Evolutionary conservation across 2,888 invertebrate genomes (phyloP).

Genomic region (Sminthurides aquaticus): DNA sequence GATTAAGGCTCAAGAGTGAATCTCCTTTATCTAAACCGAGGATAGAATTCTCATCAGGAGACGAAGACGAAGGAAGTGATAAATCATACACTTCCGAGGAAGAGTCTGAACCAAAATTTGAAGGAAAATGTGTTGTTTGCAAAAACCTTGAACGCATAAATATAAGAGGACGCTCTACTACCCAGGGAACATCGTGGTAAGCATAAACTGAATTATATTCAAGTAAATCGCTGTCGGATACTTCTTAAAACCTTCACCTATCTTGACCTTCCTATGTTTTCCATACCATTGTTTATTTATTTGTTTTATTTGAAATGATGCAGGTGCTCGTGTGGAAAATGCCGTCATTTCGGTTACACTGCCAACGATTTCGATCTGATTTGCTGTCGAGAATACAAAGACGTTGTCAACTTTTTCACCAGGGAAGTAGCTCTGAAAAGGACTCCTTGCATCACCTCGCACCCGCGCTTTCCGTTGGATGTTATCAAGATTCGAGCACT

Average conservation of each 20-base stretch:
- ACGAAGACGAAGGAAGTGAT: slow-evolving; percentile 8
- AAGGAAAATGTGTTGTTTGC: slow-evolving; percentile 24
- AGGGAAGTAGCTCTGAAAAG: slow-evolving; percentile 22
- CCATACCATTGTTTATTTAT: too few species aligned
- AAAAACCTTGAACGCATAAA: slow-evolving; percentile 20
- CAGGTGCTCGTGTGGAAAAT: slow-evolving; percentile 32
- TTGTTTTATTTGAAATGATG: neutral
- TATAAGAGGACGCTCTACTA: too few species aligned
- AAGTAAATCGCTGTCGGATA: too few species aligned
- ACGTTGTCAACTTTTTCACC: slow-evolving; percentile 23
- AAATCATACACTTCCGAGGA: slow-evolving; percentile 12
- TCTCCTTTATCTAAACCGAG: neutral
- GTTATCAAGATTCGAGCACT: slow-evolving; percentile 24
- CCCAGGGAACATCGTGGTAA: too few species aligned
- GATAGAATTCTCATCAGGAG: slow-evolving; percentile 7
- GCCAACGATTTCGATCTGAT: slow-evolving; percentile 27
- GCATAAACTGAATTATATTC: too few species aligned
- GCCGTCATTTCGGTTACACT: slow-evolving; percentile 9
- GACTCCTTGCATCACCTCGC: slow-evolving; percentile 26
- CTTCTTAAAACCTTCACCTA: too few species aligned
- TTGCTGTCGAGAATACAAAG: slow-evolving; percentile 30
- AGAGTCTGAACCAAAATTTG: slow-evolving; percentile 13
- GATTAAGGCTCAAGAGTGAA: too few species aligned
- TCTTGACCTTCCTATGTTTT: too few species aligned
- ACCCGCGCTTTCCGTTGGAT: slow-evolving; percentile 27